A percentile compares a stretch with the other conserved stretches of the same genome.
Evolutionary conservation across 2,113 vertebrate genomes (phyloP).

Genomic region (Peromyscus polionotus): DNA sequence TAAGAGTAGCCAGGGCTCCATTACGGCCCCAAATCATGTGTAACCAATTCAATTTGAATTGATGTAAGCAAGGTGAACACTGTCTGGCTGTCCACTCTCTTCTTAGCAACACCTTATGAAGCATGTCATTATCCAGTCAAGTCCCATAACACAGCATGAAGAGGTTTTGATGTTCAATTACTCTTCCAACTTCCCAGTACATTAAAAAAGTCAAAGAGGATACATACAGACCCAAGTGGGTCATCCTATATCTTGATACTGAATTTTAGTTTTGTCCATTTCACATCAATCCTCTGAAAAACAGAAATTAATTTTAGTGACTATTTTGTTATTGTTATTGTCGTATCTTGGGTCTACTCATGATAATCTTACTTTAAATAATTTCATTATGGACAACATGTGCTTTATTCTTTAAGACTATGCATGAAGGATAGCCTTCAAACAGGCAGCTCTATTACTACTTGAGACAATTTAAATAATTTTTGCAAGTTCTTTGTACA

Average conservation of each 20-base stretch:
- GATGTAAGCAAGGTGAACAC: accelerated
- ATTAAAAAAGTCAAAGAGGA: neutral
- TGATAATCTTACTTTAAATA: neutral
- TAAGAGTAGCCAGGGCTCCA: neutral
- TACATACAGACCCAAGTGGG: neutral
- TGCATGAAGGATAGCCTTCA: neutral
- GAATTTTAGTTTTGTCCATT: neutral
- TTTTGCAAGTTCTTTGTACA: neutral
- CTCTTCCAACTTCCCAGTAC: neutral
- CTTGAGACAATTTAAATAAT: neutral
- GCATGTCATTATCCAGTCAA: accelerated
- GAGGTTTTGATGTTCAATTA: neutral
- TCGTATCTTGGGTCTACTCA: neutral
- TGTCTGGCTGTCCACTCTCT: neutral
- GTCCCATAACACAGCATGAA: neutral
- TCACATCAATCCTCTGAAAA: neutral
- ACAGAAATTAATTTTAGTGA: neutral
- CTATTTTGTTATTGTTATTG: neutral
- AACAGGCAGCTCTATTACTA: neutral
- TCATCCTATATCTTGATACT: neutral
- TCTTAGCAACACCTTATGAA: neutral
- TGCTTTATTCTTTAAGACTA: neutral
- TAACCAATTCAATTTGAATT: accelerated
- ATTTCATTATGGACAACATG: neutral
- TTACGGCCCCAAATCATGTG: neutral